Base-by-base conservation (phyloP, 2,113 vertebrate species). In the Indri indri region DNA sequence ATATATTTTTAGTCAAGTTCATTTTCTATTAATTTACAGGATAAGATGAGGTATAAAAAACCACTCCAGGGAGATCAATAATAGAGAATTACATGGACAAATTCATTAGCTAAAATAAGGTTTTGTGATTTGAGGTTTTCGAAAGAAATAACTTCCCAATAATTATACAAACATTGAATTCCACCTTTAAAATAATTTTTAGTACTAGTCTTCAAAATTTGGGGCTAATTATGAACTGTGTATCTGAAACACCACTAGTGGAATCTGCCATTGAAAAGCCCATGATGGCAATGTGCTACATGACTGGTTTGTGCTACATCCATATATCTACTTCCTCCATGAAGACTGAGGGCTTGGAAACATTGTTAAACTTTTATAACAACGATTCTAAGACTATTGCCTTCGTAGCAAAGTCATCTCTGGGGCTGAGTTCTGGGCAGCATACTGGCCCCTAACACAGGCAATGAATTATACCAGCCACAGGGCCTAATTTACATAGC, bases 141-240 rank as follows among this genome's bases (percentile, higher is more conserved):
- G 3, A 76, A 92, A 74, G 14, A 86, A 85, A 83, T 82, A 5
- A 34, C 6, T 68, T 23, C 8, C 6, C 4, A 42, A 74, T 61
- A 82, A 83, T 80, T 68, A 65, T 5, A 68, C 22, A 83, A 94
- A 82, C 30, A 68, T 1, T 80, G 34, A 91, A 73, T 59, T 65
- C 30, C 32, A 95, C 8, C 57, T 76, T 93, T 84, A 63, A 42
- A 88, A 88, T 83, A 76, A 25, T 37, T n/a, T 93, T 93, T 93
- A 63, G 16, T 59, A 32, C 8, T 34, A 52, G 2, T 40, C 25
- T 63, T 37, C 18, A 66, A 82, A 61, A 81, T 42, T 32, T 91
- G 12, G 34, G 34, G 17, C 5, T n/a, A 89, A 30, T 11, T 54
- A 59, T 14, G 71, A 79, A 34, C 10, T 7, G 6, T 45, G 5